phyloP scores from a whole-genome alignment of 2,888 invertebrate genomes.

The Eupithecia inturbata region DNA sequence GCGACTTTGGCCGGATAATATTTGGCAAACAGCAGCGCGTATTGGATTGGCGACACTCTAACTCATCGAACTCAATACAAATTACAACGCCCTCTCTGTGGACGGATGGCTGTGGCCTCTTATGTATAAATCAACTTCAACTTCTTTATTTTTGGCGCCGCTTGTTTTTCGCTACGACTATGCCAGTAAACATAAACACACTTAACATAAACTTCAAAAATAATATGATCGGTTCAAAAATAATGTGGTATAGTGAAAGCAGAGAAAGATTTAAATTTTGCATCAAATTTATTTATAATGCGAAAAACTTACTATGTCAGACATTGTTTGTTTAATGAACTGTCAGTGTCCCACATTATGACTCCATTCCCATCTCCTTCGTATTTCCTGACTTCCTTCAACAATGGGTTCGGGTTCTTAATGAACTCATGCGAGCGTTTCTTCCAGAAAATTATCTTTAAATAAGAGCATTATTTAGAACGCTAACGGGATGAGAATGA shows the following conservation, averaged over 20 bases:
- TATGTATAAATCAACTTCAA: background rate
- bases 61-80: background rate
- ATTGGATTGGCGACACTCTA: background rate
- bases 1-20: background rate
- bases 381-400: conserved; percentile 27
- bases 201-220: no score
- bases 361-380: conserved; percentile 21
- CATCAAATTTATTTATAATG: no score
- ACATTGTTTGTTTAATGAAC: background rate
- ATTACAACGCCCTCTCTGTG: background rate
- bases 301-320: background rate
- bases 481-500: conserved; percentile 2
- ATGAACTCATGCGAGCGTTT: conserved; percentile 15
- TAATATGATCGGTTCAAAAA: no score
- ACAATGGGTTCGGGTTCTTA: conserved; percentile 25
- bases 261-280: no score
- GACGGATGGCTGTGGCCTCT: background rate
- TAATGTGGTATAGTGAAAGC: no score
- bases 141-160: no score
- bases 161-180: no score
- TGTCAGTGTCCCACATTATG: conserved; percentile 18
- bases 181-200: no score
- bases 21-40: background rate
- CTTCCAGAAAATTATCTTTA: conserved; percentile 2
- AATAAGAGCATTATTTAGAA: background rate